phyloP scores from a whole-genome alignment of 2,797 vertebrate species.

The Alcedo quadribrachys region DNA sequence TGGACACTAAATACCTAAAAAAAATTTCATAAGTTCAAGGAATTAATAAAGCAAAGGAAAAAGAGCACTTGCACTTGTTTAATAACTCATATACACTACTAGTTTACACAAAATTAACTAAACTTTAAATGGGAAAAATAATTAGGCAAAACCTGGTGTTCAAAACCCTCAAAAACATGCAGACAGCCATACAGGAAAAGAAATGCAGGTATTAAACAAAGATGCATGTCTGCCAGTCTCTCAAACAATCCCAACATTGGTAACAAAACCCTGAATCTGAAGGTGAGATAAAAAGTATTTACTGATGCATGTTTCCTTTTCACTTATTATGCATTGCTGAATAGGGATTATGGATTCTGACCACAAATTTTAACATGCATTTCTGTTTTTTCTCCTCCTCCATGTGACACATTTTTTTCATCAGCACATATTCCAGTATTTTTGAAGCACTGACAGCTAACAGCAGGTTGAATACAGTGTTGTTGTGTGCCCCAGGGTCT shows the following conservation, averaged over 20 bases:
- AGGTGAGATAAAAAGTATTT: background rate
- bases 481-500: slow-evolving; percentile 23
- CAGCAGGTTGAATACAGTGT: slow-evolving; percentile 50
- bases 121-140: background rate
- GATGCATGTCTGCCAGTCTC: background rate
- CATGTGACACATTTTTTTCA: background rate
- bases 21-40: background rate
- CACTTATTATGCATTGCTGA: slow-evolving; percentile 2
- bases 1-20: background rate
- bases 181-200: background rate
- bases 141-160: background rate
- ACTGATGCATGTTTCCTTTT: background rate
- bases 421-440: slow-evolving; percentile 22
- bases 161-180: background rate
- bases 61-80: background rate
- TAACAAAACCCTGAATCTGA: background rate
- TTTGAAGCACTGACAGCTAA: slow-evolving; percentile 39
- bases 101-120: background rate
- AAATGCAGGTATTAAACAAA: background rate
- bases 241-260: background rate
- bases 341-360: slow-evolving; percentile 14
- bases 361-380: background rate
- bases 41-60: background rate
- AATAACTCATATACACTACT: background rate
- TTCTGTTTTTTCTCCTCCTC: slow-evolving; percentile 26